phyloP scores from a whole-genome alignment of 2,113 vertebrate species.

The Lepidothrix coronata region DNA sequence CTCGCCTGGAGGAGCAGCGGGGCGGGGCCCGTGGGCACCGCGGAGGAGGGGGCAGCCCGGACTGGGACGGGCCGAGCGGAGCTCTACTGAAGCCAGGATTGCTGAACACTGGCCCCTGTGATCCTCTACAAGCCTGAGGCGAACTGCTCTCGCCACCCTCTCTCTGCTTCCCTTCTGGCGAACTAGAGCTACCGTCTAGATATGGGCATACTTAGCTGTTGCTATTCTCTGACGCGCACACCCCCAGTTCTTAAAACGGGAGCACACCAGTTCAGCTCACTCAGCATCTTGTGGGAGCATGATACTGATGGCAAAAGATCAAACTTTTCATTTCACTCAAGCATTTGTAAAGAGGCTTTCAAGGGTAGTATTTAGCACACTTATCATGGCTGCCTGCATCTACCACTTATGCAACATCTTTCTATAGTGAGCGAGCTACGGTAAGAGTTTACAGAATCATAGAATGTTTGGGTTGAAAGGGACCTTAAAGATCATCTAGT shows the following conservation, averaged over 20 bases:
- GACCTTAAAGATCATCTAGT: background rate
- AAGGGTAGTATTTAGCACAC: fast-evolving
- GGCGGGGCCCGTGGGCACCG: background rate
- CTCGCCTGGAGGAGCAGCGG: fast-evolving
- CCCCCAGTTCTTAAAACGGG: fast-evolving
- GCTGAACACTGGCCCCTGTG: background rate
- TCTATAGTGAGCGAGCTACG: background rate
- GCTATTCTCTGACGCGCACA: fast-evolving
- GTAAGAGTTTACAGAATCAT: background rate
- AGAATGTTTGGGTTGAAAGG: background rate
- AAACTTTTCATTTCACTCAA: background rate
- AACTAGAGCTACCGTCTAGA: background rate
- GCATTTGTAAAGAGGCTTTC: background rate
- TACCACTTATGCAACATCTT: background rate
- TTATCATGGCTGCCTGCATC: background rate
- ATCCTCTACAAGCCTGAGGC: background rate
- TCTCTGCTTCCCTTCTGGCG: background rate
- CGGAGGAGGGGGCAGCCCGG: too few species aligned
- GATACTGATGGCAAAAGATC: background rate
- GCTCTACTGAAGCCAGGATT: fast-evolving
- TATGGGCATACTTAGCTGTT: background rate
- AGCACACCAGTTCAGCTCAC: background rate
- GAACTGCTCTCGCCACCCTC: fast-evolving
- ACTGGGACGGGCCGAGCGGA: fast-evolving
- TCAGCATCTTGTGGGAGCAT: background rate